Base-by-base conservation (phyloP, 2,113 vertebrate genomes). In the Synodontis membranacea region DNA sequence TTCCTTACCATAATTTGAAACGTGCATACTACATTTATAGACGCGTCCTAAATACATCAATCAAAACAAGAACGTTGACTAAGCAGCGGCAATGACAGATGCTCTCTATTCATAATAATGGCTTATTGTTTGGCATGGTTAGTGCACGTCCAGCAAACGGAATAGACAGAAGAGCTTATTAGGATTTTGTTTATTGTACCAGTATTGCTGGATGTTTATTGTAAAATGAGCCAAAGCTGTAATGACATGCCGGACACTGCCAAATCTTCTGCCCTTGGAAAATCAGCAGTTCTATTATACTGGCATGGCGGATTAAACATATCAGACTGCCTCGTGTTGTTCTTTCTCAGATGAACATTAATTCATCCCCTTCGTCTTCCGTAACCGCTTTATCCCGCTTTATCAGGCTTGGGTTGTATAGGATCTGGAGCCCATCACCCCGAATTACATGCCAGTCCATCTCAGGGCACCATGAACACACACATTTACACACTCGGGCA, bases 281-380 rank as follows among this genome's bases (percentile, higher is more conserved):
- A 80, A 58, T 74, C 66, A 79, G 75, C 70, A 84, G 44, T 34
- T 64, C 80, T 84, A 48, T 70, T 89, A 70, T 87, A 86, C 54
- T 88, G 79, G 56, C 83, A 88, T 12, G 44, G 34, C 4, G 84
- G 85, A 85, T 82, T 88, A 86, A 90, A 84, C 84, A 88, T 75
- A 86, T 86, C 58, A 54, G 21, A n/a, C 86, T 84, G 39, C 62
- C 11, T 76, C 54, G 52, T 54, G 86, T 83, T 78, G 58, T 86
- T 79, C 68, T 70, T 52, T 28, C 34, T 14, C 25, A 46, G 5
- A 50, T 34, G 76, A 79, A 79, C 50, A 54, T 78, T 31, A 50
- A 52, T 78, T 78, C 23, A 34, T 56, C 19, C 50, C 50, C 31
- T 79, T 79, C 15, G 4, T 21, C 54, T 10, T 58, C 23, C 14